Evolutionary conservation across 2,888 invertebrate genomes (phyloP).

Genomic region (Lomographa bimaculata): DNA sequence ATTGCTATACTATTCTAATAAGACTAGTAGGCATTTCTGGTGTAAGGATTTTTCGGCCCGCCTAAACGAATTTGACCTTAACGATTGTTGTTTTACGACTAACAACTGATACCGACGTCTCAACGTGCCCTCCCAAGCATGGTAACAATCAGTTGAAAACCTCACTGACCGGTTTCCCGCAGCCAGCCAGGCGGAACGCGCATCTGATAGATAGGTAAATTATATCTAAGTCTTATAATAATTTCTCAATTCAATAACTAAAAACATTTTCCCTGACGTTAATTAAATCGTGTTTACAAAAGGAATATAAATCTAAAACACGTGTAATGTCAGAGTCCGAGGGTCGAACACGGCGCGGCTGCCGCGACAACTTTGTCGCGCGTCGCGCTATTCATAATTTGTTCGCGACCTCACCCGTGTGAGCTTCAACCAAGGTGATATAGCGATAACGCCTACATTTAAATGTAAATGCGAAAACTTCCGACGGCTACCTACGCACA

Average conservation of each 20-base stretch:
- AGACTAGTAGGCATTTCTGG: no score
- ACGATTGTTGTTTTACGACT: no score
- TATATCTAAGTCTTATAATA: no score
- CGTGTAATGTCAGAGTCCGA: conserved; percentile 34
- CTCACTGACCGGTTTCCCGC: no score
- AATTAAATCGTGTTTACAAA: conserved; percentile 38
- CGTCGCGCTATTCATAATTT: conserved; percentile 65
- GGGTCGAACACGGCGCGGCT: conserved; percentile 30
- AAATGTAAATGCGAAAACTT: conserved; percentile 75
- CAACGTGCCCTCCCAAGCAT: no score
- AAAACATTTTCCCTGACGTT: conserved; percentile 24
- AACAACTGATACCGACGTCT: no score
- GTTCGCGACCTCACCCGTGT: conserved; percentile 46
- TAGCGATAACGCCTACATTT: conserved; percentile 72
- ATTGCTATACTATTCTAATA: no score
- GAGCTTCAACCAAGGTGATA: conserved; percentile 57
- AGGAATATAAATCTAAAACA: conserved; percentile 40
- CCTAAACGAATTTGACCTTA: no score
- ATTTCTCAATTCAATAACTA: conserved; percentile 22
- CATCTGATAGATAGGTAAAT: no score
- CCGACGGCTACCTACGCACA: conserved; percentile 67
- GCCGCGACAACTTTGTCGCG: conserved; percentile 47
- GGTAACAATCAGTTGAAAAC: no score
- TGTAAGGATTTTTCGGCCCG: no score
- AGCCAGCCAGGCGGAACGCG: no score